These are phyloP conservation scores for Enteromius anoplus DNA, from an alignment of 2,797 vertebrate species.

Conservation along the genomic window DNA sequence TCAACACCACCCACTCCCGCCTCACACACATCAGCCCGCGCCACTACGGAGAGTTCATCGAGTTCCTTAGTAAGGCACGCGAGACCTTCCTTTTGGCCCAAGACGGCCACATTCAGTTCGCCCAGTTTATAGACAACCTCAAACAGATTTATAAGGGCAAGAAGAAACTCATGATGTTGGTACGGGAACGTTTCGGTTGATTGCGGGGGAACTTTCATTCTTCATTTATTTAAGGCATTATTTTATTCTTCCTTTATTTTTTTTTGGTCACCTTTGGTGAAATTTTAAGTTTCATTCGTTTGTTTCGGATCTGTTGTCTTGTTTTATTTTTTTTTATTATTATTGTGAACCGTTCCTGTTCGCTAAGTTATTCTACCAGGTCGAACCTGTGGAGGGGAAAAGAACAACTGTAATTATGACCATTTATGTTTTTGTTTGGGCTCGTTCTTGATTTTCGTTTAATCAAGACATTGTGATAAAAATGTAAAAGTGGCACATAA, in stretches of 20 bases:
- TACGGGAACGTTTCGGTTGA: conserved; percentile 91
- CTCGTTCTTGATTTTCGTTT: conserved; percentile 64
- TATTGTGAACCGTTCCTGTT: conserved; percentile 43
- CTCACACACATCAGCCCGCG: conserved; percentile 98
- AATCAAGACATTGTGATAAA: conserved; percentile 65
- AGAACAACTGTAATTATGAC: conserved; percentile 56
- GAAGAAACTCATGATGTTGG: conserved; percentile 98
- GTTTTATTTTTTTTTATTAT: not conserved
- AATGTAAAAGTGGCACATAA: conserved; percentile 68
- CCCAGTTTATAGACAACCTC: conserved; percentile 99
- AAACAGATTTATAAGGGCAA: conserved; percentile 99
- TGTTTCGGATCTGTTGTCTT: conserved; percentile 63
- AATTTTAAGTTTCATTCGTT: conserved; percentile 63
- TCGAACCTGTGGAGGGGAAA: conserved; percentile 68
- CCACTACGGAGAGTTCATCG: conserved; percentile 97
- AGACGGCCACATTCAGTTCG: conserved; percentile 96
- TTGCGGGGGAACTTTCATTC: conserved; percentile 60
- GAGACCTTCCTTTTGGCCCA: conserved; percentile 96
- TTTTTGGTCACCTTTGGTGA: conserved; percentile 50
- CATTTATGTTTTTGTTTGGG: conserved; percentile 51
- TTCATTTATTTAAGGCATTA: conserved; percentile 71
- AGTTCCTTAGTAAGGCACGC: conserved; percentile 97
- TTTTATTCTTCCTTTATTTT: conserved; percentile 59
- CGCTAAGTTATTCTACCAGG: conserved; percentile 61
- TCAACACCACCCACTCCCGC: conserved; percentile 98